Evolutionary conservation across 1,140 invertebrate genomes (phyloP), one percentile per base, ranked within the genome.

Genomic region (Philaenus spumarius): DNA sequence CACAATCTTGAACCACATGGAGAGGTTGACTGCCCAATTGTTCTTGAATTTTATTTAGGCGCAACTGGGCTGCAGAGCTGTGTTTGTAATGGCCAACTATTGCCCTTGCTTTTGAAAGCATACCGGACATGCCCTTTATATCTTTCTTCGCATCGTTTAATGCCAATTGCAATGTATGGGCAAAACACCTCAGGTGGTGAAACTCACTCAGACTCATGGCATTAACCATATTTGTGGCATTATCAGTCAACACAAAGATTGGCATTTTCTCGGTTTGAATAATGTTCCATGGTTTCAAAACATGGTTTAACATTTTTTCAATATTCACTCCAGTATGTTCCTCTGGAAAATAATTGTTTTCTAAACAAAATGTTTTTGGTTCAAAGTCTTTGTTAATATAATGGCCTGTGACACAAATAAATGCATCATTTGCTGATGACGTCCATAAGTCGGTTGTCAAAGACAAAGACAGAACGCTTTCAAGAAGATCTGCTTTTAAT

Each of bases 401-500:
- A 60, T 67, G 65, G 9, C 20, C 55, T 14, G 64, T 64, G 12
- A 65, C 39, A 5, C 55, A 50, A 20, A 65, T 54, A 59, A 55
- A 66, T 15, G 26, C 35, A 22, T 67, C 58, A 15, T 51, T 64
- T 4, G 48, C 58, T 30, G 40, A 39, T 11, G 64, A 66, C 23
- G 64, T 66, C 65, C 65, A 66, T n/a, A 53, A 58, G 34, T 64
- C 61, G 12, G 62, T 66, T 15, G 60, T 66, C 11, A 66, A 11
- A 34, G 42, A 35, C 22, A 66, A 42, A 11, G 15, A 17, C 46
- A 24, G 12, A 12, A 52, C 45, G n/a, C n/a, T n/a, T 12, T 46
- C 42, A 14, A 3, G 2, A 17, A n/a, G 6, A 43, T 43, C 4
- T 6, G 55, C 23, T 22, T 11, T 54, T 17, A 17, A 40, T 43